These are phyloP conservation scores for Pemphredon lugubris DNA, from an alignment of 2,888 invertebrate species.

Conservation along the genomic window DNA sequence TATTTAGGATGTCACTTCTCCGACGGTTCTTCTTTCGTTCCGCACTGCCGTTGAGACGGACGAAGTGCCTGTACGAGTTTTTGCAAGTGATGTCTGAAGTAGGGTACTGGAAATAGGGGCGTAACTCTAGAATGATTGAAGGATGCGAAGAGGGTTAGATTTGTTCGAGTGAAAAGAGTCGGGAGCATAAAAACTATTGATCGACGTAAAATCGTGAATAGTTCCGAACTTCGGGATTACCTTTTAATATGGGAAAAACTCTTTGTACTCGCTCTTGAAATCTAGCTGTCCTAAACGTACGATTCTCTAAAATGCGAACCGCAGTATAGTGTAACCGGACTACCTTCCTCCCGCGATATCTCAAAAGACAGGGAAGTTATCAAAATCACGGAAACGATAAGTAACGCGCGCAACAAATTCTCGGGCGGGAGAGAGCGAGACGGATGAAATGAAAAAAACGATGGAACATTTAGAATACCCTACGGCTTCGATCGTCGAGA, in stretches of 20 bases:
- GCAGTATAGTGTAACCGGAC: too few species aligned
- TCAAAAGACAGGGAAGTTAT: too few species aligned
- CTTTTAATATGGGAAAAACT: not conserved
- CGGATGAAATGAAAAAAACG: conserved; percentile 37
- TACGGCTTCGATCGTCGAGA: conserved; percentile 18
- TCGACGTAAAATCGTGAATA: not conserved
- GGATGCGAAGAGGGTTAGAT: conserved; percentile 22
- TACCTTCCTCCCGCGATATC: too few species aligned
- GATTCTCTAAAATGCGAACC: too few species aligned
- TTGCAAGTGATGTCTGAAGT: conserved; percentile 7
- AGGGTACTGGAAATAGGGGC: conserved; percentile 23
- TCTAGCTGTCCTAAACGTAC: too few species aligned
- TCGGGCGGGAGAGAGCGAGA: conserved; percentile 6
- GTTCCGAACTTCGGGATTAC: too few species aligned
- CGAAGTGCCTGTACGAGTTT: not conserved
- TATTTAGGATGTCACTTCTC: too few species aligned
- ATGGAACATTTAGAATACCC: conserved; percentile 1
- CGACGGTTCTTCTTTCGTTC: too few species aligned
- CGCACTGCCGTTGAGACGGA: not conserved
- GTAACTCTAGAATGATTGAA: conserved; percentile 26
- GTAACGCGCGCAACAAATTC: not conserved
- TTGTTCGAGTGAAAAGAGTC: conserved; percentile 1
- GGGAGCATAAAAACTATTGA: not conserved
- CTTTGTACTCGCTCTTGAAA: too few species aligned
- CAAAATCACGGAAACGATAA: too few species aligned